Evolutionary conservation across 2,797 vertebrate genomes (phyloP).

Genomic region (Tarsius wallacei): DNA sequence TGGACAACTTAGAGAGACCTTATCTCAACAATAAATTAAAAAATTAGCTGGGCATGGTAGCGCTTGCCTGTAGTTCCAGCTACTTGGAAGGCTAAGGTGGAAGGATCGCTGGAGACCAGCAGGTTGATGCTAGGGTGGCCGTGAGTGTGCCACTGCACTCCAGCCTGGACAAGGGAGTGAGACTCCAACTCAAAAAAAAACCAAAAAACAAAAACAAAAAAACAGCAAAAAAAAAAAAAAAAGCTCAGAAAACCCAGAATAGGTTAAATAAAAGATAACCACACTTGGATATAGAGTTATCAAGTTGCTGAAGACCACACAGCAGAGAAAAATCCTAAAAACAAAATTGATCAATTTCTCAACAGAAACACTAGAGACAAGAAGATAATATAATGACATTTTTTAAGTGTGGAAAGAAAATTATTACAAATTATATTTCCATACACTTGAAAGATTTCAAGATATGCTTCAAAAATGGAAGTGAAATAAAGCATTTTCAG

Average conservation of each 20-base stretch:
- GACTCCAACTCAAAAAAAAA: too few species aligned
- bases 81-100: too few species aligned
- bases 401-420: not conserved
- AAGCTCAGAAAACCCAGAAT: not conserved
- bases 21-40: too few species aligned
- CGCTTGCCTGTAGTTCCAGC: too few species aligned
- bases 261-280: not conserved
- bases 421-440: not conserved
- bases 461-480: not conserved
- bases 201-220: too few species aligned
- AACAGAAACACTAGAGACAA: not conserved
- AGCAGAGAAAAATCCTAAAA: not conserved
- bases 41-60: too few species aligned
- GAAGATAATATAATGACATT: not conserved
- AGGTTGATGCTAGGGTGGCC: too few species aligned
- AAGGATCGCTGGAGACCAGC: too few species aligned
- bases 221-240: not conserved
- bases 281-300: not conserved
- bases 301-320: not conserved
- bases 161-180: too few species aligned
- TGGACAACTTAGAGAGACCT: too few species aligned
- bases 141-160: too few species aligned
- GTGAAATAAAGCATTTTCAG: constrained; percentile 18
- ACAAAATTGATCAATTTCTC: not conserved
- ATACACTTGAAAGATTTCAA: not conserved